A percentile compares a stretch with the other conserved stretches of the same genome.
Conservation (phyloP, 2,888 invertebrate species). For the Torymus texanus region DNA sequence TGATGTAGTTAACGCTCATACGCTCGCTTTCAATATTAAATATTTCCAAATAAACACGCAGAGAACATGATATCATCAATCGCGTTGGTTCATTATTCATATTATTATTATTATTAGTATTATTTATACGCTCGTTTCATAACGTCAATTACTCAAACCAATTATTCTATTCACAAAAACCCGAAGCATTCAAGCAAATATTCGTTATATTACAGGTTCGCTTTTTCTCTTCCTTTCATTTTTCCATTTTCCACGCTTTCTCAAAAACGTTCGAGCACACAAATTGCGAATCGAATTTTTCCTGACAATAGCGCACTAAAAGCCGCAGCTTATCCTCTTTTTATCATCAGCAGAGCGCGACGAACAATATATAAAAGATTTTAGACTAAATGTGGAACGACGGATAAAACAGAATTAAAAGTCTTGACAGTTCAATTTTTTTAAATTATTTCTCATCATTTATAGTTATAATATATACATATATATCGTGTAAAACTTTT, state of each 20-base stretch:
- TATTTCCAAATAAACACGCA: too few species aligned
- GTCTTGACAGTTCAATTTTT: background rate
- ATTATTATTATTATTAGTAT: too few species aligned
- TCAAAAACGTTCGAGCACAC: constrained; percentile 34
- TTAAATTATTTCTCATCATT: background rate
- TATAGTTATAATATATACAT: too few species aligned
- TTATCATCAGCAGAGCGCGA: background rate
- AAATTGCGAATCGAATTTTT: constrained; percentile 50
- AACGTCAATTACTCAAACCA: background rate
- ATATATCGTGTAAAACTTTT: too few species aligned
- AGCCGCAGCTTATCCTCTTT: constrained; percentile 26
- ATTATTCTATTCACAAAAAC: constrained; percentile 1
- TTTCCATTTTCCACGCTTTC: constrained; percentile 21
- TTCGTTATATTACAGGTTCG: too few species aligned
- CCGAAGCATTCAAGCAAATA: background rate
- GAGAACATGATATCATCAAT: constrained; percentile 1
- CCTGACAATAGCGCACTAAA: constrained; percentile 39
- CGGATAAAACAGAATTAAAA: constrained; percentile 2
- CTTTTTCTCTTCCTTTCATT: background rate
- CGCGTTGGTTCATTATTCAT: background rate
- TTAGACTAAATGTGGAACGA: background rate
- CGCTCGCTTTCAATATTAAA: background rate
- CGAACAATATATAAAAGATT: constrained; percentile 38
- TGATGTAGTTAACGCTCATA: too few species aligned
- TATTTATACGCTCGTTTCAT: too few species aligned